Evolutionary conservation across 30 jellyfish, hydroid and myxozoan species (phyloP), one percentile per base, ranked within the genome.

Genomic region (Aurelia coerulea): DNA sequence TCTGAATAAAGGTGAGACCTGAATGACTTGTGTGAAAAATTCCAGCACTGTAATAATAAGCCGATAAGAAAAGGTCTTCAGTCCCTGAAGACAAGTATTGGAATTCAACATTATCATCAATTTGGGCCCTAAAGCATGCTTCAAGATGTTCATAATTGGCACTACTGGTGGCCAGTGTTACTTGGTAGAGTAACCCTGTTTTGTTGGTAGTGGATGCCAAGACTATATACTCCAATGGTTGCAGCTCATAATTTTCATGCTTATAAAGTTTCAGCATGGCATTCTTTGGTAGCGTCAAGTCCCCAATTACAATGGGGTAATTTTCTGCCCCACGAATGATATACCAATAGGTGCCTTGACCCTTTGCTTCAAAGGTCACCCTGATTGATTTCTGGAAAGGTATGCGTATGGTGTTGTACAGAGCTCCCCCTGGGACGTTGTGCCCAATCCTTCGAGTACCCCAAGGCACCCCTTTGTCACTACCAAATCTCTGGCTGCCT

Each of bases 21-120:
- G 97, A 73, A 70, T 80, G 93, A 16, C 82, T 90, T 10, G 94
- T 83, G 81, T 89, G 94, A 62, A 70, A 89, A 1, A 80, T 2
- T 15, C 97, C 97, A 50, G 79, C 80, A 63, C 65, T 62, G 70
- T 23, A 89, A 66, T 89, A 89, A 53, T 18, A 89, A 13, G 97
- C 92, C 10, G 97, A 89, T 59, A 89, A 75, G 84, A 89, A 89
- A 17, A 89, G 64, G 66, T 89, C 97, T 74, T 89, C 97, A n/a
- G 97, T 89, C 14, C 97, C 97, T 15, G 97, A 89, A 7, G 97
- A 89, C 15, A 89, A 76, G 49, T 80, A 89, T 51, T 74, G 88
- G 31, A 81, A 67, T 16, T 59, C 75, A 3, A 17, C 56, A 10
- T 18, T 62, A 34, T 79, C 69, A 62, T 65, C 90, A 10, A 41